Conservation (phyloP, 2,888 invertebrate genomes). For the Rhingia campestris region DNA sequence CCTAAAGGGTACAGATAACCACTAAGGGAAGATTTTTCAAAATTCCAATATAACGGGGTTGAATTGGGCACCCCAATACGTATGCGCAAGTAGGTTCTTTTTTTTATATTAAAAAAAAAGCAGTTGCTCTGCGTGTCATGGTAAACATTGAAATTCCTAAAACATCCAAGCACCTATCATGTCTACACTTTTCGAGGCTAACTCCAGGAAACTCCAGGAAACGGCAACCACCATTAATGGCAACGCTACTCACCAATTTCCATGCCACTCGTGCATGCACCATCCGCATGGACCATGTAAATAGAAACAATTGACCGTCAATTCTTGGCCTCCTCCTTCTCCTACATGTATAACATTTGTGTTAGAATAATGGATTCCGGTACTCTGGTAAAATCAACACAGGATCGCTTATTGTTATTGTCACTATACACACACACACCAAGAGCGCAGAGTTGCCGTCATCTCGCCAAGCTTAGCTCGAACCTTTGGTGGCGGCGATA, state of each 20-base stretch:
- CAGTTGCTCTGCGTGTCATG: too few relatives aligned
- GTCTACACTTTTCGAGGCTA: too few relatives aligned
- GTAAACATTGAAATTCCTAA: too few relatives aligned
- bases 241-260: constrained; percentile 15
- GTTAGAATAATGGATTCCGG: constrained; percentile 72
- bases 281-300: constrained; percentile 43
- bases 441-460: background rate
- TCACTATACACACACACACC: constrained; percentile 35
- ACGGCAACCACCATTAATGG: constrained; percentile 7
- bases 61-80: too few relatives aligned
- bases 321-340: constrained; percentile 36
- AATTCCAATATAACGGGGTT: too few relatives aligned
- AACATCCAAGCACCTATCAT: too few relatives aligned
- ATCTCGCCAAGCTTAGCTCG: background rate
- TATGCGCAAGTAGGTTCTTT: too few relatives aligned
- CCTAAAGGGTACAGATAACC: too few relatives aligned
- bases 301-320: constrained; percentile 68
- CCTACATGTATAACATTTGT: constrained; percentile 41
- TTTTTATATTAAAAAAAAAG: too few relatives aligned
- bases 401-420: constrained; percentile 68
- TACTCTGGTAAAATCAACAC: constrained; percentile 69
- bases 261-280: background rate
- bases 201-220: constrained; percentile 5
- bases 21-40: too few relatives aligned
- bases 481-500: constrained; percentile 40